These are phyloP conservation scores for Phragmatobia fuliginosa DNA, from an alignment of 2,888 invertebrate genomes.

Conservation along the genomic window DNA sequence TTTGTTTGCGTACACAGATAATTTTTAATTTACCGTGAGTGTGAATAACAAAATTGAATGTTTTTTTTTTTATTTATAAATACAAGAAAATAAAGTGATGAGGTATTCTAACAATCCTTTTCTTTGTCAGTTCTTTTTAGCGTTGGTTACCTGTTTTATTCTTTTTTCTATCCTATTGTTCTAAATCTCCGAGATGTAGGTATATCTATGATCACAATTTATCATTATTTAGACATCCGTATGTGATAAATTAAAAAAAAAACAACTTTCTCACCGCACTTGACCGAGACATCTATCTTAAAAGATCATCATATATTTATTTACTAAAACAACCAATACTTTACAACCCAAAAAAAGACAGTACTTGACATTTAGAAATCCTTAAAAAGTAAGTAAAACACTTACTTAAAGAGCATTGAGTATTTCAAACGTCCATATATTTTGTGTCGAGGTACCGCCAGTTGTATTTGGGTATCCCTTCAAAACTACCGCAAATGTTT, in stretches of 20 bases:
- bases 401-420: constrained; percentile 34
- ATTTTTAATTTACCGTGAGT: no score
- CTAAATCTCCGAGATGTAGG: background rate
- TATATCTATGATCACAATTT: background rate
- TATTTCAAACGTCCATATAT: constrained; percentile 35
- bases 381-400: constrained; percentile 40
- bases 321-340: constrained; percentile 6
- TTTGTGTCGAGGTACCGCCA: constrained; percentile 33
- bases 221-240: background rate
- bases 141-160: background rate
- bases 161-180: background rate
- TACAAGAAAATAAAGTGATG: no score
- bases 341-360: constrained; percentile 13
- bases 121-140: no score
- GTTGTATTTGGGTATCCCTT: constrained; percentile 50
- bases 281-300: background rate
- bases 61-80: no score
- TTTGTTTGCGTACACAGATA: background rate
- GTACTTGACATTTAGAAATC: constrained; percentile 23
- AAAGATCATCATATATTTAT: background rate
- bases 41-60: background rate
- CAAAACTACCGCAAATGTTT: constrained; percentile 45
- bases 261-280: background rate
- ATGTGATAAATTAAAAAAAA: background rate
- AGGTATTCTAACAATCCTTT: no score